phyloP scores from a whole-genome alignment of 2,888 invertebrate species.

The Labia minor region DNA sequence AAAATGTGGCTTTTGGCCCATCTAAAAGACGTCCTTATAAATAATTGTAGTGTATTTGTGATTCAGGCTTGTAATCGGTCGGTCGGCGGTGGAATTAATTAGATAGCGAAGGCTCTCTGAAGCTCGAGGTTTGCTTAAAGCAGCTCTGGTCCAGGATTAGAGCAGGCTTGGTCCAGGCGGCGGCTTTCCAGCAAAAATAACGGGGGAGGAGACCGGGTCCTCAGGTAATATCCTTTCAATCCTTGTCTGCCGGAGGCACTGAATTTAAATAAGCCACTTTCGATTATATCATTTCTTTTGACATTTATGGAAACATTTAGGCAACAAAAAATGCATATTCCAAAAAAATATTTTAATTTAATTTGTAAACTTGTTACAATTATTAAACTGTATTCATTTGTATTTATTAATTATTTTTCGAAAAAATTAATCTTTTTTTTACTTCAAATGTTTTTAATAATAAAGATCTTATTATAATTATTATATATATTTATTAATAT shows the following conservation, averaged over 20 bases:
- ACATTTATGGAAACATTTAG: not conserved
- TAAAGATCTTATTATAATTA: too few relatives aligned
- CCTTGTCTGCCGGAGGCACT: not conserved
- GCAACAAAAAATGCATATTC: too few relatives aligned
- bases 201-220: not conserved
- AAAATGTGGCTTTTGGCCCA: not conserved
- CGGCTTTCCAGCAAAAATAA: not conserved
- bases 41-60: constrained; percentile 13
- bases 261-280: not conserved
- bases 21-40: constrained; percentile 7
- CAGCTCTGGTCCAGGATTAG: too few relatives aligned
- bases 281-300: not conserved
- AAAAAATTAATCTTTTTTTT: too few relatives aligned
- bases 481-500: too few relatives aligned
- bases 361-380: too few relatives aligned
- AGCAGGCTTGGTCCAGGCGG: not conserved
- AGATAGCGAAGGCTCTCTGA: not conserved
- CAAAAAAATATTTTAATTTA: too few relatives aligned
- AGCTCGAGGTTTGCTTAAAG: too few relatives aligned
- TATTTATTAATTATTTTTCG: too few relatives aligned
- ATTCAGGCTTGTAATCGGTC: constrained; percentile 1
- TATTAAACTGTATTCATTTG: too few relatives aligned
- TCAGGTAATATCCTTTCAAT: not conserved
- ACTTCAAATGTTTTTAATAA: too few relatives aligned
- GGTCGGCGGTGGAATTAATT: constrained; percentile 1